Conservation (phyloP, 2,113 vertebrate genomes). For the Oxyura jamaicensis region DNA sequence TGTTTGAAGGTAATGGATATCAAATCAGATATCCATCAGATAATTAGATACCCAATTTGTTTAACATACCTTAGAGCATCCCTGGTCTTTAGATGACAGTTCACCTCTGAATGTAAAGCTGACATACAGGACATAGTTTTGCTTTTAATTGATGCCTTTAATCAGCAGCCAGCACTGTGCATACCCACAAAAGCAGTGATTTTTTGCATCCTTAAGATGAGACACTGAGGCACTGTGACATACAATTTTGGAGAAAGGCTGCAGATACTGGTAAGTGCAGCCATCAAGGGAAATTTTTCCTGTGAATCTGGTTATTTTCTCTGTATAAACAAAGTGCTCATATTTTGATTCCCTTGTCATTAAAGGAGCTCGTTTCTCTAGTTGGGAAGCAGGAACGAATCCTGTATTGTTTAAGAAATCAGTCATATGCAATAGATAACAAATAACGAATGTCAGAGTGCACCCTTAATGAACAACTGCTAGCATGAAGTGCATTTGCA, state of each 20-base stretch:
- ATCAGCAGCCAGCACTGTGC: background rate
- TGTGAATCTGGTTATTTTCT: background rate
- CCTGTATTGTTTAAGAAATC: background rate
- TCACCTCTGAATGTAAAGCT: background rate
- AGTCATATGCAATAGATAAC: background rate
- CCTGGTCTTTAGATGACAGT: background rate
- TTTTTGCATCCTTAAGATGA: background rate
- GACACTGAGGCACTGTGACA: accelerated
- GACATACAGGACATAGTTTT: background rate
- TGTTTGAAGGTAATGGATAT: background rate
- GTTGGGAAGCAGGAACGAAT: background rate
- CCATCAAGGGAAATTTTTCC: background rate
- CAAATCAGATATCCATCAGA: background rate
- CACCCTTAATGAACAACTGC: background rate
- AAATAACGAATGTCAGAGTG: background rate
- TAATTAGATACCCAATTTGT: background rate
- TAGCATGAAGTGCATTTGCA: background rate
- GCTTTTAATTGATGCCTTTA: background rate
- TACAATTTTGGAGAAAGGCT: background rate
- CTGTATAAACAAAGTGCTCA: background rate
- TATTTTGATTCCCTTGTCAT: background rate
- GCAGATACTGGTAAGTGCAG: background rate
- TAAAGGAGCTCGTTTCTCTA: background rate
- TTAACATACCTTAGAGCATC: background rate
- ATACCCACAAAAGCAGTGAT: background rate